These are phyloP conservation scores for Callionymus lyra DNA, from an alignment of 2,113 vertebrate genomes.

Conservation along the genomic window DNA sequence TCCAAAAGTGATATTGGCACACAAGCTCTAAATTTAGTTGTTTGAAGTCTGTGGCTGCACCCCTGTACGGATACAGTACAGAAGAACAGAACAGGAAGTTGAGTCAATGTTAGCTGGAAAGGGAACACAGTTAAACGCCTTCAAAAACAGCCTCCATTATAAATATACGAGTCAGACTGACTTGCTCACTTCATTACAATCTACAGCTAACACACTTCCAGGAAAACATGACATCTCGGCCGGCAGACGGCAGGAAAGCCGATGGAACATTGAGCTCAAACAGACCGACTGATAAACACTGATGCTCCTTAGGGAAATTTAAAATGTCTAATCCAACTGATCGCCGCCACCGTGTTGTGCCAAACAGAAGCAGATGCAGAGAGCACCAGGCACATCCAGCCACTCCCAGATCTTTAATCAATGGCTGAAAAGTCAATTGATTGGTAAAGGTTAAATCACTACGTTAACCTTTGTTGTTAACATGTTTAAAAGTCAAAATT, in stretches of 20 bases:
- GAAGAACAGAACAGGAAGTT: slow-evolving; percentile 4
- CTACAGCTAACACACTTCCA: too few species aligned
- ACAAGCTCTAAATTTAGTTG: neutral
- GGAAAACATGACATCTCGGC: too few species aligned
- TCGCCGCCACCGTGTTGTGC: neutral
- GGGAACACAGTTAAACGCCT: slow-evolving; percentile 13
- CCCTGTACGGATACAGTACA: slow-evolving; percentile 1
- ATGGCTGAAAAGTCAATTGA: slow-evolving; percentile 13
- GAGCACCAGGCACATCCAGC: slow-evolving; percentile 7
- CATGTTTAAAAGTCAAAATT: too few species aligned
- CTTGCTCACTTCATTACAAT: slow-evolving; percentile 4
- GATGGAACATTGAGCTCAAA: slow-evolving; percentile 25
- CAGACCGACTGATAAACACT: slow-evolving; percentile 50
- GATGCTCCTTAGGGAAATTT: slow-evolving; percentile 46
- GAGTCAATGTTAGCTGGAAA: slow-evolving; percentile 8
- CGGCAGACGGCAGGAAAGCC: slow-evolving; percentile 26
- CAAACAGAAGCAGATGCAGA: slow-evolving; percentile 4
- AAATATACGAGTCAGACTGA: slow-evolving; percentile 45
- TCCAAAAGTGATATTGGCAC: slow-evolving; percentile 8
- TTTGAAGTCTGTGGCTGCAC: neutral
- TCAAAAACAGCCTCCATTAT: slow-evolving; percentile 34
- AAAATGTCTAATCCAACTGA: slow-evolving; percentile 42
- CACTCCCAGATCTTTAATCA: slow-evolving; percentile 2
- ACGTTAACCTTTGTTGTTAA: neutral
- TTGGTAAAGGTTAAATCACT: slow-evolving; percentile 12